Evolutionary conservation across 2,888 invertebrate genomes (phyloP), one percentile per base, ranked within the genome.

Genomic region (Mythimna lalbum): DNA sequence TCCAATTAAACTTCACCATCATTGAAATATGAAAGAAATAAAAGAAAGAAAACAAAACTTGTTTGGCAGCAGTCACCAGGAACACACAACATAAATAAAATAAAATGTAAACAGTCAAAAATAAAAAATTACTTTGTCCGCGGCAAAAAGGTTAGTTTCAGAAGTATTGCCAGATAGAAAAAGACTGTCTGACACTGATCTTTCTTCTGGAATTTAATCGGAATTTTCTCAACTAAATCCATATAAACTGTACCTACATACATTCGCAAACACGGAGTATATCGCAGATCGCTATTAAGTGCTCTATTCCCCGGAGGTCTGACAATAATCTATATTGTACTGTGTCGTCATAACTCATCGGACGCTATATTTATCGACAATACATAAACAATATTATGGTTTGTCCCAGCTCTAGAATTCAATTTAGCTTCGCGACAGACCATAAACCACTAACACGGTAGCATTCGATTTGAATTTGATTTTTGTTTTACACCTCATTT

Each of bases 271-370:
- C 23, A 50, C 19, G 10, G 23, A 39, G 21, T 63, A 78, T 39
- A 78, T 43, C 49, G 14, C 27, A 53, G 53, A 63, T 73, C 47
- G 52, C 50, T 63, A 67, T 69, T 62, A 73, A 70, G 75, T 75
- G 70, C 76, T 73, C 80, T 70, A 55, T 81, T 75, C 84, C 80
- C 64, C 65, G 79, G 79, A 67, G 82, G 79, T 82, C 83, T 63
- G 68, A 79, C 75, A 79, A 82, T 78, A 78, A 82, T 78, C 73
- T 79, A 64, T 79, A 78, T 65, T 68, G 73, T 82, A 31, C 23
- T 78, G 64, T 59, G 78, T 67, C 67, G 55, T 73, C 53, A 82
- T 79, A 79, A 82, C 52, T 82, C 78, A 79, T 73, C 59, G 33
- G 49, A 73, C 39, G 67, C 52, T 64, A 64, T 78, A 81, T 82